Conservation (phyloP, 2,888 invertebrate species). For the Agrochola lota region DNA sequence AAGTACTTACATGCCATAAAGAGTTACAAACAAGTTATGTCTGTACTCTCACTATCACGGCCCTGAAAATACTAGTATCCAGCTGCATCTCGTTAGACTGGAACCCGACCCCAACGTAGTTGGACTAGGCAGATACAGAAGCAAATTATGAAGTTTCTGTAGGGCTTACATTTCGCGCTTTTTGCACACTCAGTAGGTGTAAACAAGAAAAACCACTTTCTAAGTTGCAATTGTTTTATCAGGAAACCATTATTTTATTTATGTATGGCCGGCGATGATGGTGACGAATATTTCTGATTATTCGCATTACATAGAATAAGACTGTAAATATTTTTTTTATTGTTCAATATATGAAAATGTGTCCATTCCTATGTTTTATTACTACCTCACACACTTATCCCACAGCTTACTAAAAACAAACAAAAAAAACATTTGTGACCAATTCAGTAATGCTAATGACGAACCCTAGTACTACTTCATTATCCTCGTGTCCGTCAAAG, state of each 20-base stretch:
- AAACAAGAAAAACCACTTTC: slow-evolving; percentile 4
- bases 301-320: slow-evolving; percentile 71
- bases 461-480: background rate
- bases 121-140: background rate
- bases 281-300: slow-evolving; percentile 62
- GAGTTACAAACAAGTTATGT: slow-evolving; percentile 81
- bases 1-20: slow-evolving; percentile 78
- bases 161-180: background rate
- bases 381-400: background rate
- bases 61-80: slow-evolving; percentile 51
- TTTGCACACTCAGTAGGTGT: background rate
- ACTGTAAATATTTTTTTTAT: slow-evolving; percentile 86
- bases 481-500: background rate
- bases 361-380: slow-evolving; percentile 68
- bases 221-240: slow-evolving; percentile 2
- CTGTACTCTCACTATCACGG: slow-evolving; percentile 74
- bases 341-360: slow-evolving; percentile 81
- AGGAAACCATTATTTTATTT: slow-evolving; percentile 17
- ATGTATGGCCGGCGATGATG: slow-evolving; percentile 15
- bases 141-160: slow-evolving; percentile 3
- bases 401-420: background rate
- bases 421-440: background rate
- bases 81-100: background rate
- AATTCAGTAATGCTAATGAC: background rate
- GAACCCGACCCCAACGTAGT: background rate